Evolutionary conservation across 2,888 invertebrate species (phyloP).

Genomic region (Glyphotaelius pellucidus): DNA sequence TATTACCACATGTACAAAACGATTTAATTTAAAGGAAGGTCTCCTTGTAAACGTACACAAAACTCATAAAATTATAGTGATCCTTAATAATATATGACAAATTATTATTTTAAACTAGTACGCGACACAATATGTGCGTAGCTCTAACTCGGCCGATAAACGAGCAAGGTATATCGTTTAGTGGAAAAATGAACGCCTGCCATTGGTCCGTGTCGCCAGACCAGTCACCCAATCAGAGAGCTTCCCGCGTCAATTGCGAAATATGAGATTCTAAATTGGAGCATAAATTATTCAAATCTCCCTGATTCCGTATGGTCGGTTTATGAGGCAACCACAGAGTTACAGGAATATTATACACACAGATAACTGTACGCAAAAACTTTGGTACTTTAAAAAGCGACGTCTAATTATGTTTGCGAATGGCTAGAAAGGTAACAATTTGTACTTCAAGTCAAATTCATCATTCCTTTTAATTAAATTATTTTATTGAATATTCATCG

Average conservation of each 20-base stretch:
- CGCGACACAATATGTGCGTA: constrained; percentile 15
- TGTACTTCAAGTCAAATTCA: neutral
- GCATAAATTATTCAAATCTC: constrained; percentile 57
- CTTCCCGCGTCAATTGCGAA: constrained; percentile 59
- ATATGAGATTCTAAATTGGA: constrained; percentile 62
- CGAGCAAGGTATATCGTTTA: constrained; percentile 32
- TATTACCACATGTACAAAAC: neutral
- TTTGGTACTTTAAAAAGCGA: neutral
- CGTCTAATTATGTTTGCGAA: neutral
- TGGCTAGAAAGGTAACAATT: neutral
- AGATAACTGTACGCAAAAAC: neutral
- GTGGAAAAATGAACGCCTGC: constrained; percentile 53
- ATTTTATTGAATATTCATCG: too few relatives aligned
- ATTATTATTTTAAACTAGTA: neutral
- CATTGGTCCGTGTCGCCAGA: constrained; percentile 51
- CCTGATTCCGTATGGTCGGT: constrained; percentile 37
- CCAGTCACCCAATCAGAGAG: constrained; percentile 58
- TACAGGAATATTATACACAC: neutral
- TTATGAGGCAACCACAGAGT: neutral
- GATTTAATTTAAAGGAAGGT: neutral
- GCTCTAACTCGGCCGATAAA: constrained; percentile 56
- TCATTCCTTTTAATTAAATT: neutral
- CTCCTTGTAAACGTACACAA: neutral
- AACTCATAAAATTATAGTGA: neutral
- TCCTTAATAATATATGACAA: neutral